Evolutionary conservation across 2,888 invertebrate species (phyloP).

Genomic region (Heliconius erato): DNA sequence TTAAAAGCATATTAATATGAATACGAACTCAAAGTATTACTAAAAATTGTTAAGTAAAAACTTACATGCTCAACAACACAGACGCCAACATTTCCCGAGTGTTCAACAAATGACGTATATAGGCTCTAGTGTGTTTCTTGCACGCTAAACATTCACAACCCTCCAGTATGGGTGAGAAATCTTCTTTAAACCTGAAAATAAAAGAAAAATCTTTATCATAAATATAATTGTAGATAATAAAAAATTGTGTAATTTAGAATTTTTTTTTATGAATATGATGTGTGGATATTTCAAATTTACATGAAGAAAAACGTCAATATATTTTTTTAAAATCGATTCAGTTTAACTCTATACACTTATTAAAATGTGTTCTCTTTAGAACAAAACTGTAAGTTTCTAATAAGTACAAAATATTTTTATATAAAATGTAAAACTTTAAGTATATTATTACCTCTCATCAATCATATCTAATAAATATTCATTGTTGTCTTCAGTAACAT

Average conservation of each 20-base stretch:
- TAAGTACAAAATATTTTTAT: neutral
- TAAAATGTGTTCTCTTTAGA: no score
- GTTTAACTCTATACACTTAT: no score
- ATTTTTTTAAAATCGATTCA: no score
- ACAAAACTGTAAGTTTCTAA: neutral
- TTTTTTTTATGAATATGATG: no score
- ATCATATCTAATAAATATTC: conserved; percentile 86
- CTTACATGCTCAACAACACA: conserved; percentile 94
- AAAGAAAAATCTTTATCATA: neutral
- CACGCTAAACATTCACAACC: conserved; percentile 93
- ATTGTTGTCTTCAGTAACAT: conserved; percentile 61
- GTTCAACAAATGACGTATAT: conserved; percentile 93
- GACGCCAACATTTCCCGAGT: conserved; percentile 93
- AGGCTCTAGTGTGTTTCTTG: conserved; percentile 92
- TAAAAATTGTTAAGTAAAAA: conserved; percentile 50
- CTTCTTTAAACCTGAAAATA: conserved; percentile 88
- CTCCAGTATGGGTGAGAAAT: conserved; percentile 90
- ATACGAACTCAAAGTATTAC: neutral
- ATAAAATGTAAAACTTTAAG: neutral
- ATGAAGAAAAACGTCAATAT: no score
- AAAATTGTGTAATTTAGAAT: no score
- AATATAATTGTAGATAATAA: neutral
- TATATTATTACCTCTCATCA: conserved; percentile 77
- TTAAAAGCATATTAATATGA: neutral
- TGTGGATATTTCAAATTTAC: no score